phyloP scores from a whole-genome alignment of 2,797 vertebrate genomes.

The Danio jaintianensis region DNA sequence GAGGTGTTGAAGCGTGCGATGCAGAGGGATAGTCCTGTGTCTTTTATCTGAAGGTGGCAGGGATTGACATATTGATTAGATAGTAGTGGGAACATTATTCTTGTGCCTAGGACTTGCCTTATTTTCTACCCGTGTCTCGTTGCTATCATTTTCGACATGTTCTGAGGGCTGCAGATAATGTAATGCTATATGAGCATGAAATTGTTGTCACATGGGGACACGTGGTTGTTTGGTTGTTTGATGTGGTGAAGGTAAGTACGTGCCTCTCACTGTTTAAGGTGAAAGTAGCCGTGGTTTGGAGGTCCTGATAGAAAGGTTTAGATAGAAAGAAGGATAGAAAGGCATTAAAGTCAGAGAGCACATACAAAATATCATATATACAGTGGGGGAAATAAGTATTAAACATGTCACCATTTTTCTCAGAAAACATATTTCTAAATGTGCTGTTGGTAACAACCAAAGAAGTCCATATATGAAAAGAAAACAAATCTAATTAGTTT shows the following conservation, averaged over 20 bases:
- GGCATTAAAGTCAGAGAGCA: neutral
- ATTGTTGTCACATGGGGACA: neutral
- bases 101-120: constrained; percentile 30
- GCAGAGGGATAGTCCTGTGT: constrained; percentile 42
- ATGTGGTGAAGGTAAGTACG: neutral
- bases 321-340: too few species aligned
- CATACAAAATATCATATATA: neutral
- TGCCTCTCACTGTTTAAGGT: neutral
- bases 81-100: constrained; percentile 51
- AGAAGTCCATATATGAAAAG: too few species aligned
- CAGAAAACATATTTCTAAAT: too few species aligned
- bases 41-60: constrained; percentile 58
- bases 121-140: constrained; percentile 9
- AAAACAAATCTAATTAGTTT: too few species aligned
- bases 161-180: constrained; percentile 37
- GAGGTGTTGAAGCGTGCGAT: constrained; percentile 52
- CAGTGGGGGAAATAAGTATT: neutral
- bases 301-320: neutral
- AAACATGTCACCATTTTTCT: too few species aligned
- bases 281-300: neutral
- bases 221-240: neutral
- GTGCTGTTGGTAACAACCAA: too few species aligned
- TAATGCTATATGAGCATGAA: constrained; percentile 15
- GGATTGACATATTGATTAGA: constrained; percentile 58
- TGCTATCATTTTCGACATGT: constrained; percentile 31